Percentiles rank a stretch among this genome's conserved stretches.
phyloP scores from a whole-genome alignment of 2,797 vertebrate species.

The Epinephelus malabaricus region DNA sequence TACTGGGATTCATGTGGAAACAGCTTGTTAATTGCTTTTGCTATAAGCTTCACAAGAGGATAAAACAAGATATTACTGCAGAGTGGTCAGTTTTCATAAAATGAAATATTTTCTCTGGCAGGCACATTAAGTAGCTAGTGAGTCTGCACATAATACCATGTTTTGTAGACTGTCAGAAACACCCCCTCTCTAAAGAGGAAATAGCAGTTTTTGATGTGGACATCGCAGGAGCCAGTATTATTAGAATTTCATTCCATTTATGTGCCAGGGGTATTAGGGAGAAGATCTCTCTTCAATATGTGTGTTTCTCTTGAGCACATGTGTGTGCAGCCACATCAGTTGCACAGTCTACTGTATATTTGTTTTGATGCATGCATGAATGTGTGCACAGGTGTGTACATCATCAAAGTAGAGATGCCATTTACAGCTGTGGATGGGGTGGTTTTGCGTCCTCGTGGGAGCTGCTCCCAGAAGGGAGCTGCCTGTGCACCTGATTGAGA shows the following conservation, averaged over 20 bases:
- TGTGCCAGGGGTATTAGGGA: slow-evolving; percentile 35
- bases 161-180: slow-evolving; percentile 32
- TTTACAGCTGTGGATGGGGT: slow-evolving; percentile 50
- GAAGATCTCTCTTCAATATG: not conserved
- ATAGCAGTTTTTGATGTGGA: slow-evolving; percentile 35
- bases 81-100: slow-evolving; percentile 39
- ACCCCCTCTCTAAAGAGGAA: slow-evolving; percentile 12
- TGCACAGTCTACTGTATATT: slow-evolving; percentile 33
- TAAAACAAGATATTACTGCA: slow-evolving; percentile 19
- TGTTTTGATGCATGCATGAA: slow-evolving; percentile 42
- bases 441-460: slow-evolving; percentile 44
- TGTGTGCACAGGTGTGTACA: slow-evolving; percentile 50
- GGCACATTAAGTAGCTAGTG: slow-evolving; percentile 7
- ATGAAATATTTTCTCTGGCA: slow-evolving; percentile 26
- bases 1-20: slow-evolving; percentile 28
- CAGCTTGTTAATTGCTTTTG: slow-evolving; percentile 30
- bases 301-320: not conserved
- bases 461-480: slow-evolving; percentile 53
- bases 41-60: not conserved
- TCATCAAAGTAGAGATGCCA: slow-evolving; percentile 43
- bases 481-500: slow-evolving; percentile 54
- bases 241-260: slow-evolving; percentile 35
- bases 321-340: slow-evolving; percentile 9
- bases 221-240: slow-evolving; percentile 17
- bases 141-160: slow-evolving; percentile 8